These are phyloP conservation scores for Heliconius ismenius DNA, from an alignment of 2,888 invertebrate genomes.

Conservation along the genomic window DNA sequence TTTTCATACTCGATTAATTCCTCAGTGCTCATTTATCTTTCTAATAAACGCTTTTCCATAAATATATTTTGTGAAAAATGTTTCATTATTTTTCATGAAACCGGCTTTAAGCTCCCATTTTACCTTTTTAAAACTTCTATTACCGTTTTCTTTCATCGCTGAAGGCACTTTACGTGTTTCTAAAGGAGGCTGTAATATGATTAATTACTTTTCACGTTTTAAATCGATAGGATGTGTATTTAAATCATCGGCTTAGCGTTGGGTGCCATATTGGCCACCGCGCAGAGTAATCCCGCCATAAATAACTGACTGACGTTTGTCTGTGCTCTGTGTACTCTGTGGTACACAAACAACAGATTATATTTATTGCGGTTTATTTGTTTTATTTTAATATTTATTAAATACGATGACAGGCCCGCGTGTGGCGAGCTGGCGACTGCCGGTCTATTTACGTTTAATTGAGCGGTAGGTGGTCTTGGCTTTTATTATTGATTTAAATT, in stretches of 20 bases:
- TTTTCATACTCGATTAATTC: slow-evolving; percentile 12
- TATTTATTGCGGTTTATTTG: slow-evolving; percentile 37
- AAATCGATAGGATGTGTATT: slow-evolving; percentile 67
- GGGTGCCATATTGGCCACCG: slow-evolving; percentile 64
- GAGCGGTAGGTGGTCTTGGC: neutral
- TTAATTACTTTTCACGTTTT: slow-evolving; percentile 64
- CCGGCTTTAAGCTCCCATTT: slow-evolving; percentile 38
- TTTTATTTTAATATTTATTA: slow-evolving; percentile 22
- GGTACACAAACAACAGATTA: slow-evolving; percentile 52
- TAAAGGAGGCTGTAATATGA: slow-evolving; percentile 64
- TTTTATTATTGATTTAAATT: slow-evolving; percentile 25
- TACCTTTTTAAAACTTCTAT: slow-evolving; percentile 45
- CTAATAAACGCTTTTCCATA: slow-evolving; percentile 22
- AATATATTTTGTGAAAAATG: slow-evolving; percentile 30
- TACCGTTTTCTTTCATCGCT: slow-evolving; percentile 48
- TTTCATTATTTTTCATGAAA: slow-evolving; percentile 32
- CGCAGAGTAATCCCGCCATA: slow-evolving; percentile 69
- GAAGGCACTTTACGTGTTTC: slow-evolving; percentile 51
- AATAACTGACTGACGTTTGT: slow-evolving; percentile 68
- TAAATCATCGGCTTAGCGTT: slow-evolving; percentile 73
- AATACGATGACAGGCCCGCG: neutral
- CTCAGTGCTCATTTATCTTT: slow-evolving; percentile 19
- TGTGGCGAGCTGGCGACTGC: slow-evolving; percentile 1
- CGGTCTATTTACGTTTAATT: slow-evolving; percentile 5
- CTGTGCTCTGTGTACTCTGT: slow-evolving; percentile 47